phyloP scores from a whole-genome alignment of 2,797 vertebrate genomes.

The Thripadectes ignobilis region DNA sequence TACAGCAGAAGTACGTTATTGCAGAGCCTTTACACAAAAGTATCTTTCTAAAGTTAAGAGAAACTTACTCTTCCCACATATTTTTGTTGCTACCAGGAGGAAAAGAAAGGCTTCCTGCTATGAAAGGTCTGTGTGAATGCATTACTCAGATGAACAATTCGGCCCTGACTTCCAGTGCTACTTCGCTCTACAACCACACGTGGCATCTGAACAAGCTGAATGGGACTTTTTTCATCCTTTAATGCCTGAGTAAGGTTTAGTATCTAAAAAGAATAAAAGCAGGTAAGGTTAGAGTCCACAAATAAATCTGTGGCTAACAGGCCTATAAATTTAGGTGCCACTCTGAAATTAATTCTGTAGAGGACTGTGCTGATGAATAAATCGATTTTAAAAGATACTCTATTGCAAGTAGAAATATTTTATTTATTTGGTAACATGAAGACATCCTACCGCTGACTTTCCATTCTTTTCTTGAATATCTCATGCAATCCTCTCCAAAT shows the following conservation, averaged over 20 bases:
- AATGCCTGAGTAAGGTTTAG: slow-evolving; percentile 94
- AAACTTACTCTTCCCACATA: background rate
- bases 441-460: background rate
- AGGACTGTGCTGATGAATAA: background rate
- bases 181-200: slow-evolving; percentile 93
- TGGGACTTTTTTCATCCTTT: slow-evolving; percentile 90
- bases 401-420: background rate
- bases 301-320: background rate
- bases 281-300: background rate
- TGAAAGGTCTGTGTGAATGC: slow-evolving; percentile 95
- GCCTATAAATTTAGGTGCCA: background rate
- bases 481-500: background rate
- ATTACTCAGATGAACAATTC: slow-evolving; percentile 87
- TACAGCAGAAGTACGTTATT: slow-evolving; percentile 54
- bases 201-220: slow-evolving; percentile 96
- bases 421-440: background rate
- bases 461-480: background rate
- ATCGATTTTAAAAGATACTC: background rate
- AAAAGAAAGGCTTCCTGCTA: slow-evolving; percentile 95
- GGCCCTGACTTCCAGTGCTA: slow-evolving; percentile 85
- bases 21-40: slow-evolving; percentile 44
- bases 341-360: background rate
- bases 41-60: slow-evolving; percentile 1
- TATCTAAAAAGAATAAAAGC: slow-evolving; percentile 78
- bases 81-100: slow-evolving; percentile 87